A percentile compares a stretch with the other conserved stretches of the same genome.
phyloP scores from a whole-genome alignment of 2,797 vertebrate genomes.

The Euphonia xanthogaster region DNA sequence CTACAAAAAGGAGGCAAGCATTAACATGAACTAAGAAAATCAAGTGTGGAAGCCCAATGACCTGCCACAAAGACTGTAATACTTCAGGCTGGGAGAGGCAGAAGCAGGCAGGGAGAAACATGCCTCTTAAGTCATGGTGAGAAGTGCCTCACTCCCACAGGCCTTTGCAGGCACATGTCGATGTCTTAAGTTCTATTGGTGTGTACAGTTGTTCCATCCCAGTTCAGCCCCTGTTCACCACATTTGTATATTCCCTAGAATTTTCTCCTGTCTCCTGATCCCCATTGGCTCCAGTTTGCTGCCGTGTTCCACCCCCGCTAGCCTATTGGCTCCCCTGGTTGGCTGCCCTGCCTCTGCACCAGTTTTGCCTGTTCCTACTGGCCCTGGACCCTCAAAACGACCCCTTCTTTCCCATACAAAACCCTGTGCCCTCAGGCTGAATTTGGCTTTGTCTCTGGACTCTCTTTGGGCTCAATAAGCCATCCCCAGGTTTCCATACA shows the following conservation, averaged over 20 bases:
- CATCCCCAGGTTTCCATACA: background rate
- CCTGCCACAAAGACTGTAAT: too few species aligned
- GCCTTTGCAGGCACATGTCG: background rate
- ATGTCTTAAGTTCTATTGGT: background rate
- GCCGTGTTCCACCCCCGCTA: background rate
- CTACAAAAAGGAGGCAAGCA: background rate
- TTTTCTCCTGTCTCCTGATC: background rate
- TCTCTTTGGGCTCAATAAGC: background rate
- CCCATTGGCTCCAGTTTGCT: background rate
- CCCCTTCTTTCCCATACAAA: background rate
- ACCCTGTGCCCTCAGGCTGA: background rate
- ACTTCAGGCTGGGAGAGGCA: too few species aligned
- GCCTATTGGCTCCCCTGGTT: background rate
- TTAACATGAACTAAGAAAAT: background rate
- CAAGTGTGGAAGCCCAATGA: background rate
- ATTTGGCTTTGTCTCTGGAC: background rate
- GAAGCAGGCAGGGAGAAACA: background rate
- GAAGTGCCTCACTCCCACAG: background rate
- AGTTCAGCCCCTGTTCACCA: background rate
- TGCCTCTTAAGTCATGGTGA: accelerated
- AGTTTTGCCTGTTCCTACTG: background rate
- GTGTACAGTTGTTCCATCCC: background rate
- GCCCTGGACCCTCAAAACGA: background rate
- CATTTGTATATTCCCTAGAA: background rate
- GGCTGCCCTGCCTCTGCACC: background rate